Evolutionary conservation across 2,113 vertebrate genomes (phyloP), one percentile per base, ranked within the genome.

Genomic region (Sylvietta virens): DNA sequence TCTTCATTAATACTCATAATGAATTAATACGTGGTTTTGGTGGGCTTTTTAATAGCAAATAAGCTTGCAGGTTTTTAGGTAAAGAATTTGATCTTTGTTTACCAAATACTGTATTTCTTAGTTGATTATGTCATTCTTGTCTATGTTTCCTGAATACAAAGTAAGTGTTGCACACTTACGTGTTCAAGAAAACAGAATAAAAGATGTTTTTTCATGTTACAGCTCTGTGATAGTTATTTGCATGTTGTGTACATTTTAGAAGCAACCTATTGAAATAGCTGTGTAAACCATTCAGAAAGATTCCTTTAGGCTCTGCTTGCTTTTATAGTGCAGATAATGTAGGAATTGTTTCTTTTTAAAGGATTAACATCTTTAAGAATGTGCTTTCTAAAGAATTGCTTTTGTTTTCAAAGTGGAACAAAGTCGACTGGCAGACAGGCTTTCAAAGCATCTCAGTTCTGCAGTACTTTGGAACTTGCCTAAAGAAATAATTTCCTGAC

Each of bases 291-390:
- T 90, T 88, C 81, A 53, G 58, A 93, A 84, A 70, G 16, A 72
- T 64, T 90, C 40, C 40, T 67, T 81, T 54, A 70, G 74, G 7
- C 35, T 86, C 47, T 72, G 31, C 85, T 92, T 86, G 67, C 74
- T 83, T 92, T 86, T 86, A 70, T 51, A 83, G 40, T n/a, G 31
- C 1, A 8, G 60, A 54, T 88, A 89, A 92, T 86, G 81, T 94
- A 86, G 66, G 61, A 90, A 81, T 73, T 74, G 74, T 69, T 95
- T 78, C 54, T 86, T 96, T 96, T 88, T 66, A 70, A 86, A 72
- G 85, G 76, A 88, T 92, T 92, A 90, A 72, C 54, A 39, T 66
- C 78, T 91, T 90, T 79, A 90, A 82, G 57, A 81, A 90, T 3
- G 2, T 81, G 58, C 61, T 88, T 94, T 96, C 69, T 78, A 21